These are phyloP conservation scores for Drosophila algonquin DNA, from an alignment of 2,888 invertebrate species.

Conservation along the genomic window DNA sequence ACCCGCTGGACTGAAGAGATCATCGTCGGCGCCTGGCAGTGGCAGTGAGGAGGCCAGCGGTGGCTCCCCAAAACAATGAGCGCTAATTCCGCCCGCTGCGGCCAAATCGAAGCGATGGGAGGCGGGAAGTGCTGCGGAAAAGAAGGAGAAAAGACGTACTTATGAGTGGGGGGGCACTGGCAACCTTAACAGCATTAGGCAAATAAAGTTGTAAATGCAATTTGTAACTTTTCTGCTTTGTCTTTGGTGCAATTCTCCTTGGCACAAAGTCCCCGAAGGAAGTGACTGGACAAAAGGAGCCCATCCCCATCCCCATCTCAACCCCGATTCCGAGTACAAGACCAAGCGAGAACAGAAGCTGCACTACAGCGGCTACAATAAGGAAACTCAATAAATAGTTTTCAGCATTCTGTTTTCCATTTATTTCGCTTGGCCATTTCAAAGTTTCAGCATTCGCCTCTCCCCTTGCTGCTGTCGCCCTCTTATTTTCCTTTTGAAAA, in stretches of 20 bases:
- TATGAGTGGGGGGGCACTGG: background rate
- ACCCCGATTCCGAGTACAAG: constrained; percentile 5
- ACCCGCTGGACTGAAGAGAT: constrained; percentile 90
- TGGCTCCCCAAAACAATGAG: constrained; percentile 87
- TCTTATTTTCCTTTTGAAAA: constrained; percentile 3
- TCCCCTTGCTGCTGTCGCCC: background rate
- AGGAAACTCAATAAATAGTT: constrained; percentile 54
- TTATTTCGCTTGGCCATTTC: constrained; percentile 39
- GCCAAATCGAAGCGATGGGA: constrained; percentile 87
- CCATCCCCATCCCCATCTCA: constrained; percentile 14
- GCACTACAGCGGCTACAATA: constrained; percentile 27
- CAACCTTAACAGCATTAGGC: constrained; percentile 59
- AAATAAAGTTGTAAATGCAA: constrained; percentile 74
- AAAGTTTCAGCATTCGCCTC: constrained; percentile 21
- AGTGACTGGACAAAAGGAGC: constrained; percentile 45
- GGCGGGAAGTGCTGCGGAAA: constrained; percentile 84
- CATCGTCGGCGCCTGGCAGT: constrained; percentile 91
- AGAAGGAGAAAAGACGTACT: background rate
- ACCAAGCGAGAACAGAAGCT: constrained; percentile 24
- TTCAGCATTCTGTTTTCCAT: constrained; percentile 42
- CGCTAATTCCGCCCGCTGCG: constrained; percentile 86
- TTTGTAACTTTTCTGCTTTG: constrained; percentile 69
- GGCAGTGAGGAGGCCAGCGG: constrained; percentile 88
- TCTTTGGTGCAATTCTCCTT: constrained; percentile 49
- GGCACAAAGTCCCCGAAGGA: constrained; percentile 50